Evolutionary conservation across 2,888 invertebrate genomes (phyloP), one percentile per base, ranked within the genome.

Genomic region (Drosophila hamatofila): DNA sequence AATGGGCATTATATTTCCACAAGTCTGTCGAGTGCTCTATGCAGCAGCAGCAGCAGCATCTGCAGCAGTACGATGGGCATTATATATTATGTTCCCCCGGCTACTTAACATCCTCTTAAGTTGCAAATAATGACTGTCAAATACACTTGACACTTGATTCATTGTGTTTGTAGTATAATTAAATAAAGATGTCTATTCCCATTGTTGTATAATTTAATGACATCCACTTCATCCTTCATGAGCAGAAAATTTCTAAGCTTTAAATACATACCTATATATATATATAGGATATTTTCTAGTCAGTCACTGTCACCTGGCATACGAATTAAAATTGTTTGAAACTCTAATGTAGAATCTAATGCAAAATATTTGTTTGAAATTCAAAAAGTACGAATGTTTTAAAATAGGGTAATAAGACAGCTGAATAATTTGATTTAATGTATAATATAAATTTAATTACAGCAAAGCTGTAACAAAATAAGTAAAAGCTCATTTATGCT

Each of bases 111-210:
- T 52, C 48, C 59, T 52, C 52, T 49, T 25, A 52, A 52, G n/a
- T 37, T 52, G 23, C 21, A 35, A 35, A 72, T 78, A 67, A 73
- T 75, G 83, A 80, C 67, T 78, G 75, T 67, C 83, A 86, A 75
- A 81, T 72, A 70, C 75, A 62, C 71, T 69, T 37, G 58, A 59
- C 48, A 49, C 48, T 49, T 49, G 27, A 49, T 30, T 49, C 48
- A 49, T 30, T 30, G 27, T 30, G 48, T 30, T 49, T 30, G 48
- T 3, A 49, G 18, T 4, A 18, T 49, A 49, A 49, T 49, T 49
- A 49, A 49, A 18, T 49, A 49, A 49, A 49, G 18, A 12, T 60
- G 58, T 33, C 60, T 56, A 67, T 54, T 67, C 46, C 48, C 8
- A 25, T 42, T 48, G 9, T 39, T 51, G 7, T 8, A 49, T 35